Evolutionary conservation across 2,888 invertebrate species (phyloP).

Genomic region (Harpalus rubripes): DNA sequence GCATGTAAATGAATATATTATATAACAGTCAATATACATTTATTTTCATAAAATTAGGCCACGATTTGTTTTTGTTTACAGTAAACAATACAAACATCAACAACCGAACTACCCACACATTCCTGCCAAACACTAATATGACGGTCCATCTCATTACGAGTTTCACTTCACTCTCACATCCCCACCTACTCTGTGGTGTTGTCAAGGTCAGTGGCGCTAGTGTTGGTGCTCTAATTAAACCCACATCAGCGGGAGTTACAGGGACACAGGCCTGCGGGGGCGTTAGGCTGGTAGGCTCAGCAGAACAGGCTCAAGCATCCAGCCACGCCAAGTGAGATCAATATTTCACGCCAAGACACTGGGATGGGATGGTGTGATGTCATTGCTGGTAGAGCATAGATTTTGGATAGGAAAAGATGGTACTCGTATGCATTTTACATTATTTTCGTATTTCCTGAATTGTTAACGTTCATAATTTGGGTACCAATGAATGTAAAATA

Average conservation of each 20-base stretch:
- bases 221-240: constrained; percentile 27
- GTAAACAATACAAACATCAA: no score
- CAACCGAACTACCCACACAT: not conserved
- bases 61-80: no score
- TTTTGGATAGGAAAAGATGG: not conserved
- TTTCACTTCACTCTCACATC: not conserved
- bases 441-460: no score
- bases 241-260: constrained; percentile 22
- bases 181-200: not conserved
- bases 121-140: not conserved
- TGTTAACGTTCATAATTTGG: no score
- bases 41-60: no score
- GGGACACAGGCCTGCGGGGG: not conserved
- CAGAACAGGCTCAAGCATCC: constrained; percentile 16
- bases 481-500: no score
- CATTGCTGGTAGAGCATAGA: not conserved
- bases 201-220: constrained; percentile 15
- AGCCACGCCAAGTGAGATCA: constrained; percentile 10
- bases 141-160: not conserved
- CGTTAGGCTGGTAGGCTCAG: constrained; percentile 13
- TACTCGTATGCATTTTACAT: no score
- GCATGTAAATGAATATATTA: no score
- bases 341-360: constrained; percentile 46
- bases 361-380: not conserved
- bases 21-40: no score